Evolutionary conservation across 2,888 invertebrate species (phyloP), one percentile per base, ranked within the genome.

Genomic region (Epirrhoe alternata): DNA sequence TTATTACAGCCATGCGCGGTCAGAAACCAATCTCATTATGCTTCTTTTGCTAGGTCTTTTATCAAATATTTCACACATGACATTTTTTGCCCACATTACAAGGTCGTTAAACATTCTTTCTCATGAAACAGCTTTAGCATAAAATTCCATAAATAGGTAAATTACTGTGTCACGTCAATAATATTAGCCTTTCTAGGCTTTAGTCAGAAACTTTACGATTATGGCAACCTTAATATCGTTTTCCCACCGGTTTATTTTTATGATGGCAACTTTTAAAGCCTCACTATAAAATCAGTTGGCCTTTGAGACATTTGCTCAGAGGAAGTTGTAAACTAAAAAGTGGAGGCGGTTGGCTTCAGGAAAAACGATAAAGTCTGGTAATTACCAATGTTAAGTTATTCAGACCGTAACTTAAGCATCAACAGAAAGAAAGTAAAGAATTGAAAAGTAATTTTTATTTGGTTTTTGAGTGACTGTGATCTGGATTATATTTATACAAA

Each of bases 281-380:
- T 57, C 12, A 33, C 59, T 35, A 61, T 57, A 61, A 61, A 61
- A 61, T 57, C 16, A 10, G 35, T 38, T 17, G 49, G 33, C 47
- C 33, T 61, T 59, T 12, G 50, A 56, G 59, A 52, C 59, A 51
- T 50, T 56, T 33, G 38, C 38, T 57, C 30, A 64, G 7, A 49
- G 59, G 59, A 54, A 31, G 59, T 42, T 38, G 58, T 64, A 54
- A 64, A 64, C 30, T 59, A 12, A 63, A 35, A 52, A n/a, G 31
- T 47, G 35, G 24, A 50, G 35, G 50, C 49, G 47, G 35, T 35
- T 35, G 35, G 35, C 35, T 35, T n/a, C 8, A 38, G 49, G 17
- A 35, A 35, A 49, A 58, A 35, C 33, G 33, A 58, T 58, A 50
- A 50, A 49, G 35, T 35, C 49, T 50, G 33, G 58, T 49, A 58